Base-by-base conservation (phyloP, 2,888 invertebrate species). In the Reticulitermes lucifugus region DNA sequence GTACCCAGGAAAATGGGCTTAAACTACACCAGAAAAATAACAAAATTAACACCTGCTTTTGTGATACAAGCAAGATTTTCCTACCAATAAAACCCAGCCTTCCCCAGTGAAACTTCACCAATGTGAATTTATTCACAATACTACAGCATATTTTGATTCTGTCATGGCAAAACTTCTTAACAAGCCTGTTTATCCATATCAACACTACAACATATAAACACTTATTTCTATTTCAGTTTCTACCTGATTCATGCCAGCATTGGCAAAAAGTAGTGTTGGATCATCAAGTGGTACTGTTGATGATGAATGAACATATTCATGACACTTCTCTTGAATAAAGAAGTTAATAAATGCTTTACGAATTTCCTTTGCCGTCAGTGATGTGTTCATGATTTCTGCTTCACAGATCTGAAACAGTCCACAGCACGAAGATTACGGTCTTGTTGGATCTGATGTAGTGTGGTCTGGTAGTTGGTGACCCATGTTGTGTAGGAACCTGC, bases 181-280 rank as follows among this genome's bases (percentile, higher is more conserved):
- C 55, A 55, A 14, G 46, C 12, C 21, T 18, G 14, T 18, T 12
- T 14, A 55, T 55, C 5, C 55, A 18, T 55, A 18, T 55, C 4
- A 55, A 55, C 1, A 55, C 18, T 55, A 55, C 46, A 46, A 18
- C 18, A 55, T 4, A 55, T 18, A 5, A 5, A 18, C 18, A 18
- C 55, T 55, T 55, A 55, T 55, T 18, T 18, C 18, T 55, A 55
- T 55, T 18, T 18, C 55, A 55, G 9, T 5, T 7, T 25, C 85
- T 89, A 94, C 94, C 92, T 99, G 99, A 91, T 99, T 99, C 99
- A 99, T 99, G 83, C 98, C 99, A 87, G 99, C 99, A 94, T 99
- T 99, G 82, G 99, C 93, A 91, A 99, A 99, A 0, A 99, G 93
- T 85, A 99, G 92, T 0, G 99, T 99, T 43, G 99, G 99, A 92